Evolutionary conservation across 2,888 invertebrate species (phyloP).

Genomic region (Eurytoma californica): DNA sequence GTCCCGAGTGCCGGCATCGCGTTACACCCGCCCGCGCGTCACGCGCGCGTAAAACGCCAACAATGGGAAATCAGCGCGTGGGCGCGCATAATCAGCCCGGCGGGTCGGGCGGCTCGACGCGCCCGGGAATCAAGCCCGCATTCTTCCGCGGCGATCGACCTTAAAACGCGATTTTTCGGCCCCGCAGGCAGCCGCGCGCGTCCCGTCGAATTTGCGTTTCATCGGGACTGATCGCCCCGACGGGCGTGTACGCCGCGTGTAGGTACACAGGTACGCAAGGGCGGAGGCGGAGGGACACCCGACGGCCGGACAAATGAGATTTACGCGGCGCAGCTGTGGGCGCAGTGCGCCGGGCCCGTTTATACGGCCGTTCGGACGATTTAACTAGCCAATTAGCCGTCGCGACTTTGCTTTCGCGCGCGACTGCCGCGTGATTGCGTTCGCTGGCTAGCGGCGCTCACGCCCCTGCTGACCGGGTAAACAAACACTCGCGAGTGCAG

Average conservation of each 20-base stretch:
- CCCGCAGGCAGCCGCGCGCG: neutral
- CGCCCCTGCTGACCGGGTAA: too few species aligned
- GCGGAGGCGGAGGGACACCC: neutral
- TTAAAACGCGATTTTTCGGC: neutral
- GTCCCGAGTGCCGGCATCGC: neutral
- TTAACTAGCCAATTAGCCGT: conserved; percentile 40
- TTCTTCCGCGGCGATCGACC: neutral
- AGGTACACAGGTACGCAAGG: too few species aligned
- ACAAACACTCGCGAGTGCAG: too few species aligned
- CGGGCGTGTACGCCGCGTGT: neutral
- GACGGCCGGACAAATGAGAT: neutral
- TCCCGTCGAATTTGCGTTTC: conserved; percentile 15
- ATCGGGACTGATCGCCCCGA: neutral
- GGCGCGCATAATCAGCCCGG: too few species aligned
- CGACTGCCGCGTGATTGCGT: neutral
- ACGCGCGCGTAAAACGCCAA: conserved; percentile 1
- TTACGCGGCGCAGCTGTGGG: conserved; percentile 14
- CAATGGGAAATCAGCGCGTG: neutral
- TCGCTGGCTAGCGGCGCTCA: too few species aligned
- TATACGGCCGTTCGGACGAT: conserved; percentile 19
- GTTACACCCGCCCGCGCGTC: neutral
- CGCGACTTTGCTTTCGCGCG: neutral
- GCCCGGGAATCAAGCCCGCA: neutral
- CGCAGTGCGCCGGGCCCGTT: neutral
- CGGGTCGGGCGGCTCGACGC: too few species aligned